A percentile compares a stretch with the other conserved stretches of the same genome.
These are phyloP conservation scores for Vanacampus margaritifer DNA, from an alignment of 2,113 vertebrate species.

Conservation along the genomic window DNA sequence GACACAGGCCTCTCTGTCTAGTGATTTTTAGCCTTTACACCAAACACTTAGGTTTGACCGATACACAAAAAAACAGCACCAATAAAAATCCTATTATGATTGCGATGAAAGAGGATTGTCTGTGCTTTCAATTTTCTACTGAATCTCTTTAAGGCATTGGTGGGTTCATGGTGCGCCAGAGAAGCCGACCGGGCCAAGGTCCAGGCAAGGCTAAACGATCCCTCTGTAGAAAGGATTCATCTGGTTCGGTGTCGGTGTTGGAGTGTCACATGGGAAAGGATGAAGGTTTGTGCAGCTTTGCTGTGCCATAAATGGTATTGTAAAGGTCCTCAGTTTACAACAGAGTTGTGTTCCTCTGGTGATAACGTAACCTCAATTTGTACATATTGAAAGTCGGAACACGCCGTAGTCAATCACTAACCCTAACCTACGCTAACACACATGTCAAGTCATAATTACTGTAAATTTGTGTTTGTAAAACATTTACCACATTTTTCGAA, in stretches of 20 bases:
- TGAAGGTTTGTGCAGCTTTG: conserved; percentile 74
- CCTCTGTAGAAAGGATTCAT: conserved; percentile 90
- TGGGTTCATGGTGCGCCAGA: conserved; percentile 98
- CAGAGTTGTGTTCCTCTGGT: background rate
- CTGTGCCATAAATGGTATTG: background rate
- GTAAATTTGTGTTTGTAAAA: no score
- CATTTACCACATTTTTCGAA: no score
- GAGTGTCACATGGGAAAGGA: conserved; percentile 83
- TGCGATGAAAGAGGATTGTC: background rate
- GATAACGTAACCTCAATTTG: background rate
- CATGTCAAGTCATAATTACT: no score
- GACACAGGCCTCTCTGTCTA: conserved; percentile 27
- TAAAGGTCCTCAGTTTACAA: background rate
- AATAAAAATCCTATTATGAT: background rate
- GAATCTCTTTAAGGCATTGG: conserved; percentile 81
- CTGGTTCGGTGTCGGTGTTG: conserved; percentile 85
- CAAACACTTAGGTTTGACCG: conserved; percentile 18
- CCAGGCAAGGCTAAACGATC: conserved; percentile 86
- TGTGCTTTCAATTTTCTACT: background rate
- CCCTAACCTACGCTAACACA: no score
- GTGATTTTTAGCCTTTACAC: conserved; percentile 27
- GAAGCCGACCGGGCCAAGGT: conserved; percentile 88
- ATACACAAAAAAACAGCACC: background rate
- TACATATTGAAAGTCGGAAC: no score
- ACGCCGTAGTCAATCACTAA: no score